Evolutionary conservation across 2,888 invertebrate species (phyloP), one percentile per base, ranked within the genome.

Genomic region (Thymelicus acteon): DNA sequence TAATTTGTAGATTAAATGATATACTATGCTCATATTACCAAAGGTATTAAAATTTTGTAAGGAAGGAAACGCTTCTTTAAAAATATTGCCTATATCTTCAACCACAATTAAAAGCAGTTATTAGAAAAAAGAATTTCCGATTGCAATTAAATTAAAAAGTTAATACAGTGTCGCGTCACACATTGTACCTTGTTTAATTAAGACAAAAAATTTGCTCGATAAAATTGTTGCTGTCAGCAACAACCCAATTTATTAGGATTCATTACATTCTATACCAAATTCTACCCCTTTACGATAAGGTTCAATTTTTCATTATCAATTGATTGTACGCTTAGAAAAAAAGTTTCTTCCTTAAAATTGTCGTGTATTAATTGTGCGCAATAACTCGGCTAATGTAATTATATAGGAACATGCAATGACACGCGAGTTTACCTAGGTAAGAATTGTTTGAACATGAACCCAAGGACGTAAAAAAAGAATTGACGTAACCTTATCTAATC

Each of bases 311-410:
- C 13, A 49, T 37, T n/a, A 37, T 7, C 48, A 39, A 60, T 63
- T 39, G 10, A 31, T 40, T 54, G 44, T 62, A 8, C n/a, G 15
- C 2, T 5, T 37, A 13, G 57, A 57, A 19, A 70, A 67, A 57
- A 57, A 60, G 48, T 67, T n/a, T 15, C 58, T 70, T 70, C 69
- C 69, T 70, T 48, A 64, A 70, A 63, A 63, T 31, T 49, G 63
- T 70, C 63, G 58, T 63, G 63, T 60, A 64, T 70, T 64, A 70
- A 70, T 69, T 63, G 48, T 44, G 37, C 12, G 31, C 31, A 62
- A 47, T 61, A 5, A 58, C 58, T 61, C 13, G 47, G 62, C 13
- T 58, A 63, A 60, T 40, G 62, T 70, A 64, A 70, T 70, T 60
- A 49, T 15, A 49, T 57, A 62, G 68, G 57, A 62, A 63, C 63